These are phyloP conservation scores for Chloroceryle amazona DNA, from an alignment of 2,797 vertebrate genomes.

Conservation along the genomic window DNA sequence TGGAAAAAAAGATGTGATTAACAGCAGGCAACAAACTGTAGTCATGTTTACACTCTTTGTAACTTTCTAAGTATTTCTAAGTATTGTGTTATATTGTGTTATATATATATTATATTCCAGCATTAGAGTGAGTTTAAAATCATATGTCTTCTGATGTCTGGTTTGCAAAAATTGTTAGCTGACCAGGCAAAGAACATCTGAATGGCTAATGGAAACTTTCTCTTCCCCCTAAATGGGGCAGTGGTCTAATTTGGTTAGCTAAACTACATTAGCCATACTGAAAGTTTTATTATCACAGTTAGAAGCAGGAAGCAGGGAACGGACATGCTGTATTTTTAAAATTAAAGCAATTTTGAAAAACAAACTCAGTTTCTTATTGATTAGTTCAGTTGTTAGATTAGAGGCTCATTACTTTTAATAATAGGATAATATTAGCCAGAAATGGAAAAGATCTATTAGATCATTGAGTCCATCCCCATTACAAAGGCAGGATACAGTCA, in stretches of 20 bases:
- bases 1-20: not conserved
- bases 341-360: constrained; percentile 81
- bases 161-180: constrained; percentile 50
- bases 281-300: constrained; percentile 83
- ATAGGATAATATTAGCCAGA: constrained; percentile 55
- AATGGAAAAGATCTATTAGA: constrained; percentile 70
- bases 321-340: constrained; percentile 77
- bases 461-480: constrained; percentile 56
- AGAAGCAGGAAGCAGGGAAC: constrained; percentile 79
- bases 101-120: not conserved
- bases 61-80: not conserved
- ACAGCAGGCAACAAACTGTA: not conserved
- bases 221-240: constrained; percentile 72
- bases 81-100: too few relatives aligned
- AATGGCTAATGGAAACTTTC: constrained; percentile 79
- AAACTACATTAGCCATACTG: constrained; percentile 81
- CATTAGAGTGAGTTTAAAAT: not conserved
- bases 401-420: constrained; percentile 81
- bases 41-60: fast-evolving
- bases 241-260: constrained; percentile 84
- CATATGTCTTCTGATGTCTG: not conserved
- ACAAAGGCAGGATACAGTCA: constrained; percentile 50
- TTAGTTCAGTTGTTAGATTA: constrained; percentile 81
- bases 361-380: constrained; percentile 80
- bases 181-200: constrained; percentile 65